Evolutionary conservation across 2,797 vertebrate genomes (phyloP).

Genomic region (Apodemus agrarius): DNA sequence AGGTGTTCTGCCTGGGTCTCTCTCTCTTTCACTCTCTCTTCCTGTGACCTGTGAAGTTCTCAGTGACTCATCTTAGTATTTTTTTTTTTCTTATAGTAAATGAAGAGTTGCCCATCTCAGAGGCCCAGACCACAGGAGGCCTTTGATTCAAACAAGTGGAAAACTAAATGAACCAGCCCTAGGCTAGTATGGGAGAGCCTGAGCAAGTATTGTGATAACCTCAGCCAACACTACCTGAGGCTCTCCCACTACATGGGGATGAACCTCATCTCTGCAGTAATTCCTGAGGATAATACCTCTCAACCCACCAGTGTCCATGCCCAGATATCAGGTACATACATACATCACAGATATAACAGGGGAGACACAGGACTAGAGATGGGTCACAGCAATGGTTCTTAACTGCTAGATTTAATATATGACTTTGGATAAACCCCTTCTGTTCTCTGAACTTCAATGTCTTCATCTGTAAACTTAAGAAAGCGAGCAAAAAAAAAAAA

Average conservation of each 20-base stretch:
- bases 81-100: rapidly evolving
- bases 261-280: not conserved
- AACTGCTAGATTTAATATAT: not conserved
- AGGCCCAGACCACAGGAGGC: not conserved
- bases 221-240: not conserved
- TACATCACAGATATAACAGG: not conserved
- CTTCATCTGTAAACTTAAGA: conserved; percentile 65
- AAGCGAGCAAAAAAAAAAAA: not conserved
- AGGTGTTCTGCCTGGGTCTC: not conserved
- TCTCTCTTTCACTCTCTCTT: not conserved
- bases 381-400: conserved; percentile 5
- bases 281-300: not conserved
- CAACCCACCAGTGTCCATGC: not conserved
- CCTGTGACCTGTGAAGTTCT: not conserved
- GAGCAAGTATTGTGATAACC: rapidly evolving
- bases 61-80: not conserved
- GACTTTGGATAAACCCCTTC: conserved; percentile 60
- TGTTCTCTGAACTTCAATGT: conserved; percentile 33
- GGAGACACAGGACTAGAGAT: not conserved
- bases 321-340: not conserved
- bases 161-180: not conserved
- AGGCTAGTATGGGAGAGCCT: not conserved
- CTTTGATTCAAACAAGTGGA: not conserved
- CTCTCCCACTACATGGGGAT: not conserved
- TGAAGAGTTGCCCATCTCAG: not conserved